Percentiles rank a stretch among this genome's conserved stretches.
phyloP scores from a whole-genome alignment of 2,888 invertebrate species.

The Xanthostigma xanthostigma region DNA sequence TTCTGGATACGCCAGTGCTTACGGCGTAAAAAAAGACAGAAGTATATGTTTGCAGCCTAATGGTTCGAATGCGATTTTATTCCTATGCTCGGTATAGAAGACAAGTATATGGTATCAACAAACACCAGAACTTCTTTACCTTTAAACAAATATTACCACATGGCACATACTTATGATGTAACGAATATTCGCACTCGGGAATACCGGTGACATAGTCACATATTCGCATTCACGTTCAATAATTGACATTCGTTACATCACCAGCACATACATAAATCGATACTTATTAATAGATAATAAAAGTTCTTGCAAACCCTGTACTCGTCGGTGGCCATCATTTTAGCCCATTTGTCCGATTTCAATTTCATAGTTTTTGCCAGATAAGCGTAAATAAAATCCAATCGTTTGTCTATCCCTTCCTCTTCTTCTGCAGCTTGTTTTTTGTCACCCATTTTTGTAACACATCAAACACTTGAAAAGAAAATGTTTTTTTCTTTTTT shows the following conservation, averaged over 20 bases:
- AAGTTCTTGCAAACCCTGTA: conserved; percentile 37
- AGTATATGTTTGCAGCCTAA: too few species aligned
- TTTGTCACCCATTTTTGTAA: conserved; percentile 20
- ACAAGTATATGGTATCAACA: too few species aligned
- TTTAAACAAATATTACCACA: too few species aligned
- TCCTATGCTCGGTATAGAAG: too few species aligned
- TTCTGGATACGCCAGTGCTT: too few species aligned
- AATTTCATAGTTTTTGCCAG: conserved; percentile 56
- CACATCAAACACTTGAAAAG: background rate
- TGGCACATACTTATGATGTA: too few species aligned
- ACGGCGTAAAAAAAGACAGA: too few species aligned
- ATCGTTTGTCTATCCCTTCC: conserved; percentile 38
- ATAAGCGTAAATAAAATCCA: conserved; percentile 67
- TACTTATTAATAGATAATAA: conserved; percentile 1
- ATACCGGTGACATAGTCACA: too few species aligned
- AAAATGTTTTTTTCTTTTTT: background rate
- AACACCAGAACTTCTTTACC: background rate
- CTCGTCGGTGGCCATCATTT: conserved; percentile 60
- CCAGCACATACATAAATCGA: background rate
- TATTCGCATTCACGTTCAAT: too few species aligned
- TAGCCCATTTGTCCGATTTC: conserved; percentile 77
- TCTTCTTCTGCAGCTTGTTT: conserved; percentile 21
- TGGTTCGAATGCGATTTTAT: too few species aligned
- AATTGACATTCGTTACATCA: too few species aligned
- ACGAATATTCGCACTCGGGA: too few species aligned